Evolutionary conservation across 2,797 vertebrate species (phyloP).

Genomic region (Acrocephalus scirpaceus): DNA sequence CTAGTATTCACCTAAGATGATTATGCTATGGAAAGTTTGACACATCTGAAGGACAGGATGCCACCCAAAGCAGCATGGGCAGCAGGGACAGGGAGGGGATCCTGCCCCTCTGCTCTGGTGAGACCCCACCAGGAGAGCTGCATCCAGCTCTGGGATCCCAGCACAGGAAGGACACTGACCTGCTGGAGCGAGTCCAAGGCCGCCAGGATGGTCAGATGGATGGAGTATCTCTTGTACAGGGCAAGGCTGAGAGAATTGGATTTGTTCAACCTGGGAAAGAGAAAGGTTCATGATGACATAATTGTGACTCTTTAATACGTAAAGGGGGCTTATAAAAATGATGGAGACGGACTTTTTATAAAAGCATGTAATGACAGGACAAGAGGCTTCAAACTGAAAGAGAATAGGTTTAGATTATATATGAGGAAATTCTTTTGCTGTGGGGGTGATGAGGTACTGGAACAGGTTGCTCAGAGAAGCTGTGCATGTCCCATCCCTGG

Average conservation of each 20-base stretch:
- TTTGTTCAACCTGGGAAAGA: neutral
- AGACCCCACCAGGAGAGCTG: neutral
- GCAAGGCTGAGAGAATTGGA: neutral
- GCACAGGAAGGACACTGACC: fast-evolving
- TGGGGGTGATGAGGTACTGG: neutral
- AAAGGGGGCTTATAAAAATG: neutral
- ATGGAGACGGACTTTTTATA: neutral
- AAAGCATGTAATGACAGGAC: neutral
- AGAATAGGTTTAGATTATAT: neutral
- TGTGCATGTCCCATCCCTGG: neutral
- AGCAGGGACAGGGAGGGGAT: neutral
- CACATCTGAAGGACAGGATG: neutral
- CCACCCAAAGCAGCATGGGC: fast-evolving
- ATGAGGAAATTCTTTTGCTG: neutral
- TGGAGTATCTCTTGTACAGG: neutral
- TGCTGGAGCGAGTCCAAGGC: neutral
- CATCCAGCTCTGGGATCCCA: neutral
- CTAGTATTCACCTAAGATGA: neutral
- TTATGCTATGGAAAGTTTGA: fast-evolving
- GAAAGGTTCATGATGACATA: neutral
- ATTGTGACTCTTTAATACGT: neutral
- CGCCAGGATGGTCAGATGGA: neutral
- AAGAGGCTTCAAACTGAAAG: neutral
- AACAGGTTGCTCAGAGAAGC: neutral
- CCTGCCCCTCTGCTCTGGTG: neutral